Conservation (phyloP, 2,888 invertebrate species). For the Halictus ligatus region DNA sequence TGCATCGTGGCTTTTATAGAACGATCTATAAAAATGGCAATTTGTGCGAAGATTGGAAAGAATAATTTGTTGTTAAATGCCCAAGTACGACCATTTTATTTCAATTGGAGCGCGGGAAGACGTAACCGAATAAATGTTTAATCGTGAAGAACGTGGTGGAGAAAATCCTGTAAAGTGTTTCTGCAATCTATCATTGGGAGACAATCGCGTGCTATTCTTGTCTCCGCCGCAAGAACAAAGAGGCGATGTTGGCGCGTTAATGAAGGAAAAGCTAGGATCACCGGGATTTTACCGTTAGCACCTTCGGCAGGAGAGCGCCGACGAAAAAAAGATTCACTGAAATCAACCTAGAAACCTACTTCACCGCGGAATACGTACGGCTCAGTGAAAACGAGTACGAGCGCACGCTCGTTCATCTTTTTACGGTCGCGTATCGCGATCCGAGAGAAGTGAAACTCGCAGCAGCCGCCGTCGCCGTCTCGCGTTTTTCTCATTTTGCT, state of each 20-base stretch:
- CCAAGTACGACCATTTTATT: neutral
- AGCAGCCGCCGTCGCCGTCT: neutral
- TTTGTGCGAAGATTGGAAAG: neutral
- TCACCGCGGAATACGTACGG: conserved; percentile 43
- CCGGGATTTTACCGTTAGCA: conserved; percentile 43
- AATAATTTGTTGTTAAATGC: too few relatives aligned
- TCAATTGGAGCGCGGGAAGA: neutral
- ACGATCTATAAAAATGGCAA: neutral
- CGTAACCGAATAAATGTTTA: neutral
- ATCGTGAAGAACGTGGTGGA: neutral
- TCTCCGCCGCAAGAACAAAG: neutral
- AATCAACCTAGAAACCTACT: conserved; percentile 67
- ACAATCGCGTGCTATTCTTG: neutral
- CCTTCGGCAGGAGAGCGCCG: conserved; percentile 26
- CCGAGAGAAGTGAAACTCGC: conserved; percentile 44
- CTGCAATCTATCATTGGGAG: neutral
- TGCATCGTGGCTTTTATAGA: too few relatives aligned
- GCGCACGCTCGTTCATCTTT: conserved; percentile 37
- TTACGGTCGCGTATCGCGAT: conserved; percentile 26
- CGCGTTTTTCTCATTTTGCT: neutral
- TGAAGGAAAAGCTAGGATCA: conserved; percentile 28
- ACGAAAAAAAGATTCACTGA: conserved; percentile 61
- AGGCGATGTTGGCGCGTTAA: neutral
- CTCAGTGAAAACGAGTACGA: conserved; percentile 62
- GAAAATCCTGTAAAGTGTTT: neutral